These are phyloP conservation scores for Agonopterix arenella DNA, from an alignment of 2,888 invertebrate species.

Conservation along the genomic window DNA sequence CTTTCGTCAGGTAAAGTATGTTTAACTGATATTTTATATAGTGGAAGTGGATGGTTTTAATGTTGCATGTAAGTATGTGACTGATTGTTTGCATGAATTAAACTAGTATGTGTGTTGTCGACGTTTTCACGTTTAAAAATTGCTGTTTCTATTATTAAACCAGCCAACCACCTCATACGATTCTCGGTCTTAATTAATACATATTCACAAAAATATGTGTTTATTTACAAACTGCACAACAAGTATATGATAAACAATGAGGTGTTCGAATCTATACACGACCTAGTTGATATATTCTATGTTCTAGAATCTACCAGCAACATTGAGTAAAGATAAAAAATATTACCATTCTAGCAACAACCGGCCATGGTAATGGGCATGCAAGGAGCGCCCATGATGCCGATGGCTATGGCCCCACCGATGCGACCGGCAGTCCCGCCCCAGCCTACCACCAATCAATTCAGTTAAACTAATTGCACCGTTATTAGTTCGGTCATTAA, in stretches of 20 bases:
- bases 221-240: too few species aligned
- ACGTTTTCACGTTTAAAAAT: too few species aligned
- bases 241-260: too few species aligned
- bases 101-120: neutral
- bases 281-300: too few species aligned
- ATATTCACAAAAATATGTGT: too few species aligned
- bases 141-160: too few species aligned
- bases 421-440: conserved; percentile 60
- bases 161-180: too few species aligned
- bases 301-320: too few species aligned
- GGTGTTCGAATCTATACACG: too few species aligned
- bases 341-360: conserved; percentile 54
- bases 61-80: conserved; percentile 13
- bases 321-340: too few species aligned
- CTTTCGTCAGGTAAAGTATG: too few species aligned
- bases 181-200: too few species aligned
- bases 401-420: conserved; percentile 52
- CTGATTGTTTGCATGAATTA: conserved; percentile 14
- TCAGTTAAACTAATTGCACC: conserved; percentile 53
- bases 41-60: conserved; percentile 7
- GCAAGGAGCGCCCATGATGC: conserved; percentile 55
- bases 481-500: conserved; percentile 1
- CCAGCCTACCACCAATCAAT: conserved; percentile 60
- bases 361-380: conserved; percentile 71
- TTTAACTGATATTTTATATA: neutral